phyloP scores from a whole-genome alignment of 2,113 vertebrate genomes.

The Rissa tridactyla region DNA sequence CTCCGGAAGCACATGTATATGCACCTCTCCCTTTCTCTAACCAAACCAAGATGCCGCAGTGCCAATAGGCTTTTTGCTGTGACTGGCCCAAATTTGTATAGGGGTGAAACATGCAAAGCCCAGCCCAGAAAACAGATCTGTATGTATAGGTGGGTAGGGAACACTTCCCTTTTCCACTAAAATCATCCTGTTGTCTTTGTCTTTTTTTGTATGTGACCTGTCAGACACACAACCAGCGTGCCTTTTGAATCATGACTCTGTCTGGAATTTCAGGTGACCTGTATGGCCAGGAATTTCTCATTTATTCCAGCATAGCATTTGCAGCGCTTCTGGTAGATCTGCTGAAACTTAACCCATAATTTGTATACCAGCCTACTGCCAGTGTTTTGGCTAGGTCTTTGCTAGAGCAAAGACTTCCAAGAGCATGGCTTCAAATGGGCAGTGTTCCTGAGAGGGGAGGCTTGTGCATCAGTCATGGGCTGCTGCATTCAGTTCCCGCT shows the following conservation, averaged over 20 bases:
- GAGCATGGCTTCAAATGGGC: neutral
- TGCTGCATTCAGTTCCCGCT: neutral
- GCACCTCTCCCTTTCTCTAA: neutral
- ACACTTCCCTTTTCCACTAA: neutral
- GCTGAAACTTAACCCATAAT: neutral
- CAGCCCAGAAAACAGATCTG: neutral
- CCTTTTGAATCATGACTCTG: neutral
- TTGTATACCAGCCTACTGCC: neutral
- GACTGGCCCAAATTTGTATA: neutral
- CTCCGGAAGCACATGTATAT: neutral
- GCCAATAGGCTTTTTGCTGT: neutral
- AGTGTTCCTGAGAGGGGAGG: neutral
- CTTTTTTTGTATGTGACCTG: neutral
- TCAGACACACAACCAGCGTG: accelerated
- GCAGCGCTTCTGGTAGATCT: neutral
- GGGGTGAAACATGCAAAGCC: neutral
- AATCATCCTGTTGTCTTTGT: neutral
- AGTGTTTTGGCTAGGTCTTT: neutral
- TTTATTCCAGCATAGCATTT: neutral
- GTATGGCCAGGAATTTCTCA: neutral
- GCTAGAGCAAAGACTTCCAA: neutral
- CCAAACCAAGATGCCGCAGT: neutral
- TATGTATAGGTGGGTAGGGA: neutral
- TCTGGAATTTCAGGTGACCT: neutral
- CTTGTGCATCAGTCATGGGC: neutral